Percentiles rank a stretch among this genome's conserved stretches.
These are phyloP conservation scores for Drosophila parvula DNA, from an alignment of 1,140 invertebrate genomes.

Conservation along the genomic window DNA sequence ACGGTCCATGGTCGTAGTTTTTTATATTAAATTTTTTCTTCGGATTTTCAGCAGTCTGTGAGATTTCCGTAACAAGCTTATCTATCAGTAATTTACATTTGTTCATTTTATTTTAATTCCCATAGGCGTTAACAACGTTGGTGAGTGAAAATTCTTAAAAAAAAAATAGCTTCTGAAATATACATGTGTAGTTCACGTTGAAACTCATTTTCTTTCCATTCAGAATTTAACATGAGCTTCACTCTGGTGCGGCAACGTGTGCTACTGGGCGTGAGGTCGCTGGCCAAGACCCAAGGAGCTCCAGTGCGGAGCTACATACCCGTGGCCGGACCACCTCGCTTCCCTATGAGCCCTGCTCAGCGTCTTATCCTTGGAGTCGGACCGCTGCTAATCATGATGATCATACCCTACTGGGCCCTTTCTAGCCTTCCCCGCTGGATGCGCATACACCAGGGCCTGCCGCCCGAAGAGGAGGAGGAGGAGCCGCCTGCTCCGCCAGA, in stretches of 20 bases:
- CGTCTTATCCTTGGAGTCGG: conserved; percentile 45
- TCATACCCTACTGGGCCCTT: conserved; percentile 56
- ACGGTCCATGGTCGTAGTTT: too few relatives aligned
- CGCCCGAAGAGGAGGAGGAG: conserved; percentile 11
- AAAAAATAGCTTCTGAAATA: neutral
- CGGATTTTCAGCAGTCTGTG: conserved; percentile 12
- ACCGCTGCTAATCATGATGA: conserved; percentile 53
- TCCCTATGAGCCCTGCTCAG: conserved; percentile 36
- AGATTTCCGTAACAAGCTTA: neutral
- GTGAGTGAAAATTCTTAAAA: neutral
- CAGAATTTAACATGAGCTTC: conserved; percentile 34
- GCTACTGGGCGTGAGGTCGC: neutral
- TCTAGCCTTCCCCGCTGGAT: conserved; percentile 32
- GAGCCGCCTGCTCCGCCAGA: neutral
- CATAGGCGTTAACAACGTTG: conserved; percentile 10
- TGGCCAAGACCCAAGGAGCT: conserved; percentile 25
- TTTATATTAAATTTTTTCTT: neutral
- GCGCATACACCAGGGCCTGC: conserved; percentile 17
- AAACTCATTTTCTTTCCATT: neutral
- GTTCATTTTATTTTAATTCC: conserved; percentile 8
- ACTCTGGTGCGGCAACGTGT: conserved; percentile 31
- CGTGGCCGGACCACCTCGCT: conserved; percentile 64
- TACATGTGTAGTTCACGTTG: neutral
- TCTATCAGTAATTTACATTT: conserved; percentile 11
- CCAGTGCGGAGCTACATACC: conserved; percentile 43